Base-by-base conservation (phyloP, 1,140 invertebrate species). In the Meteorus sp. region DNA sequence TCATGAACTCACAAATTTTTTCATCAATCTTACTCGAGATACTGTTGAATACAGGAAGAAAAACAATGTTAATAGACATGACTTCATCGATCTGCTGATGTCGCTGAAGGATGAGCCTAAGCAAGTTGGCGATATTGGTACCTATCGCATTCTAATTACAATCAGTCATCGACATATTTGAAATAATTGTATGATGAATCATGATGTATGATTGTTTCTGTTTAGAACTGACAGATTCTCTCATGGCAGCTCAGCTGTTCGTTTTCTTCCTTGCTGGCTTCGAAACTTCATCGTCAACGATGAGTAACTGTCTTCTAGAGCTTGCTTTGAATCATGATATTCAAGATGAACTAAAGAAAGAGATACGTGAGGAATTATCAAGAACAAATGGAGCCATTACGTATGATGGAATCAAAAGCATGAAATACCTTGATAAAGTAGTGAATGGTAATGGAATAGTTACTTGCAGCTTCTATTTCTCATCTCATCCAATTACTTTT, bases 191-290 rank as follows among this genome's bases (percentile, higher is more conserved):
- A n/a, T n/a, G n/a, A n/a, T n/a, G n/a, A n/a, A n/a, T n/a, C n/a
- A n/a, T n/a, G n/a, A n/a, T n/a, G n/a, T n/a, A n/a, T n/a, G n/a
- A n/a, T n/a, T n/a, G n/a, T n/a, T n/a, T n/a, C n/a, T n/a, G n/a
- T n/a, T n/a, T n/a, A n/a, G n/a, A n/a, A 27, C 4, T 65, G 2
- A 62, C 56, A 0, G 57, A 63, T 55, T 22, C n/a, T 8, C 43
- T 60, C 19, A 76, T 81, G 17, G 79, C 85, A 0, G 85, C 85
- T 0, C 84, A 88, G 68, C 77, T 80, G 1, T 82, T 86, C 29
- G 77, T 86, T 7, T 87, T 88, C 63, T 84, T 87, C 62, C 65
- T 87, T n/a, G 87, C 86, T 31, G 88, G 88, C 17, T 89, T 85
- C 67, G 89, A 90, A 63, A 89, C 89, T 0, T 88, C 88, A 0